Evolutionary conservation across 2,797 vertebrate species (phyloP).

Genomic region (Rachycentron canadum): DNA sequence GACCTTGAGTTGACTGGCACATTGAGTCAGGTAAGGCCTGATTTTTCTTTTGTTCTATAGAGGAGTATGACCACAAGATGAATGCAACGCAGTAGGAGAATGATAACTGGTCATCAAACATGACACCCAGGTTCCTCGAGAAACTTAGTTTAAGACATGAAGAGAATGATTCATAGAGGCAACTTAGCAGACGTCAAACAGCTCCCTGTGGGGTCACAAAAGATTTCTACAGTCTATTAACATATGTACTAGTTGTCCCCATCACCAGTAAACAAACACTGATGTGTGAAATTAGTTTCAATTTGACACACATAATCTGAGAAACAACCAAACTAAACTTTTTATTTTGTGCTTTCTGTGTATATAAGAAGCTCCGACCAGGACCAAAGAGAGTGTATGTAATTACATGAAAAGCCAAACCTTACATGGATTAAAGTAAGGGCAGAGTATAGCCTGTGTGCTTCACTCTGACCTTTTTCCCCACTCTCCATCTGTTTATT

Average conservation of each 20-base stretch:
- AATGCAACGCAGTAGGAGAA: background rate
- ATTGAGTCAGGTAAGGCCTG: too few relatives aligned
- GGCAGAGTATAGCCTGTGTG: background rate
- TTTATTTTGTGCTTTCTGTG: background rate
- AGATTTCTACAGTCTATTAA: background rate
- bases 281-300: too few relatives aligned
- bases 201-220: background rate
- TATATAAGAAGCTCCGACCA: background rate
- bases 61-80: too few relatives aligned
- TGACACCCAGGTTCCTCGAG: too few relatives aligned
- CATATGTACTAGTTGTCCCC: background rate
- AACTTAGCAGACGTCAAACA: background rate
- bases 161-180: background rate
- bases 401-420: conserved; percentile 22
- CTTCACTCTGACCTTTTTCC: background rate
- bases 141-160: too few relatives aligned
- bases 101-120: background rate
- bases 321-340: background rate
- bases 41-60: too few relatives aligned
- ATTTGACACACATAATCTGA: too few relatives aligned
- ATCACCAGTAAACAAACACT: background rate
- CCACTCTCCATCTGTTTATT: conserved; percentile 40
- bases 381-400: background rate
- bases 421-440: conserved; percentile 18
- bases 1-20: too few relatives aligned